A percentile compares a stretch with the other conserved stretches of the same genome.
Evolutionary conservation across 2,888 invertebrate genomes (phyloP).

Genomic region (Cataglyphis albicans): DNA sequence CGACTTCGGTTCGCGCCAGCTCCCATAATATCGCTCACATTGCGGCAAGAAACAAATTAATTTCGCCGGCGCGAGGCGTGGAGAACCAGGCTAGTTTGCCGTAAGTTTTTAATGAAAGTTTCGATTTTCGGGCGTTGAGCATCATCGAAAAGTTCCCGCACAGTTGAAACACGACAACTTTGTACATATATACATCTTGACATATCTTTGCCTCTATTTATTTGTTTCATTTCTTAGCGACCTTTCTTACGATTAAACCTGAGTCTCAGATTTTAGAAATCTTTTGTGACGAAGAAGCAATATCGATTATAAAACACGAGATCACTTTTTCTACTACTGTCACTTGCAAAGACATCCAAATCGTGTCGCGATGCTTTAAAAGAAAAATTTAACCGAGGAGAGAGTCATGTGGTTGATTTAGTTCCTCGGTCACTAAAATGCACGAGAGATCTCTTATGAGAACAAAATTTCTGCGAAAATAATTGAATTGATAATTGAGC

Average conservation of each 20-base stretch:
- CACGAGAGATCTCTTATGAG: slow-evolving; percentile 37
- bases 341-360: not conserved
- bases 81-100: slow-evolving; percentile 9
- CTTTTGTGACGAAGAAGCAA: not conserved
- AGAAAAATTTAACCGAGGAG: not conserved
- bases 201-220: slow-evolving; percentile 18
- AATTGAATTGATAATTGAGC: slow-evolving; percentile 68
- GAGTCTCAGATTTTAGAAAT: not conserved
- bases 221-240: not conserved
- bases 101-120: slow-evolving; percentile 55
- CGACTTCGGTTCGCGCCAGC: slow-evolving; percentile 11
- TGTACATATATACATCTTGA: not conserved
- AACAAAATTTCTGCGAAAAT: slow-evolving; percentile 52
- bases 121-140: slow-evolving; percentile 48
- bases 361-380: not conserved
- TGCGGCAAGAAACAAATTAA: slow-evolving; percentile 56
- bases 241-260: not conserved
- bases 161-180: slow-evolving; percentile 34
- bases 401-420: slow-evolving; percentile 11
- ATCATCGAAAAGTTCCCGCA: slow-evolving; percentile 38
- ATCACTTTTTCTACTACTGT: too few relatives aligned
- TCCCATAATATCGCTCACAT: slow-evolving; percentile 50
- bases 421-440: slow-evolving; percentile 47
- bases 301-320: slow-evolving; percentile 1
- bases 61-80: slow-evolving; percentile 27